phyloP scores from a whole-genome alignment of 37 sponge, comb jelly and placozoan genomes.

The Beroe forskalii region DNA sequence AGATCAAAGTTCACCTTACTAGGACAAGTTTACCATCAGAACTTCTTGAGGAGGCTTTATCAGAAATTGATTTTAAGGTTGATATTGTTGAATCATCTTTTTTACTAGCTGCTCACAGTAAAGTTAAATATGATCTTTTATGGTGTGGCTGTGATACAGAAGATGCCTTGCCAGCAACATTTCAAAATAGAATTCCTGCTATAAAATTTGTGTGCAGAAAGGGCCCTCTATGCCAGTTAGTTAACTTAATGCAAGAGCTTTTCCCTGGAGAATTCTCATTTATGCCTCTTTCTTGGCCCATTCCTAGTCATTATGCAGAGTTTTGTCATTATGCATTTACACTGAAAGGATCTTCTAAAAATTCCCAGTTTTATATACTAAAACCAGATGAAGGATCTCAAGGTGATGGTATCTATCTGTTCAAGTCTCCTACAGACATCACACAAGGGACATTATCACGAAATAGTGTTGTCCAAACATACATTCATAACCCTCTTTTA shows the following conservation, averaged over 20 bases:
- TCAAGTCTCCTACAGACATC: conserved; percentile 65
- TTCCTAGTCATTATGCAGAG: conserved; percentile 67
- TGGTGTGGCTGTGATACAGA: conserved; percentile 48
- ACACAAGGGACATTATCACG: conserved; percentile 48
- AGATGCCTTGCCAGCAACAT: conserved; percentile 23
- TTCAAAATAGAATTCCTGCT: conserved; percentile 61
- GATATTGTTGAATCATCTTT: conserved; percentile 44
- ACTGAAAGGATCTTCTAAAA: conserved; percentile 33
- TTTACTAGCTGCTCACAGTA: conserved; percentile 46
- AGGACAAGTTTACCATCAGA: conserved; percentile 40
- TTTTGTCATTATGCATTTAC: conserved; percentile 59
- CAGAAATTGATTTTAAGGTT: conserved; percentile 42
- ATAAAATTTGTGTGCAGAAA: conserved; percentile 62
- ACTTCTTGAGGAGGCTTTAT: conserved; percentile 13
- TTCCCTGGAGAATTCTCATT: conserved; percentile 72
- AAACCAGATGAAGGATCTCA: conserved; percentile 74
- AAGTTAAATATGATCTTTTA: conserved; percentile 23
- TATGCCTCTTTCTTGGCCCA: conserved; percentile 68
- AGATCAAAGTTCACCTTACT: conserved; percentile 60
- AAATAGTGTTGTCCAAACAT: conserved; percentile 69
- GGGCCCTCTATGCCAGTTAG: conserved; percentile 37
- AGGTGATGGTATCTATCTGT: conserved; percentile 72
- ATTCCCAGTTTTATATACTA: conserved; percentile 63
- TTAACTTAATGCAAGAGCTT: conserved; percentile 68
- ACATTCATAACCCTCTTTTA: conserved; percentile 72